These are phyloP conservation scores for Drosophila limbata DNA, from an alignment of 2,888 invertebrate genomes.

Conservation along the genomic window DNA sequence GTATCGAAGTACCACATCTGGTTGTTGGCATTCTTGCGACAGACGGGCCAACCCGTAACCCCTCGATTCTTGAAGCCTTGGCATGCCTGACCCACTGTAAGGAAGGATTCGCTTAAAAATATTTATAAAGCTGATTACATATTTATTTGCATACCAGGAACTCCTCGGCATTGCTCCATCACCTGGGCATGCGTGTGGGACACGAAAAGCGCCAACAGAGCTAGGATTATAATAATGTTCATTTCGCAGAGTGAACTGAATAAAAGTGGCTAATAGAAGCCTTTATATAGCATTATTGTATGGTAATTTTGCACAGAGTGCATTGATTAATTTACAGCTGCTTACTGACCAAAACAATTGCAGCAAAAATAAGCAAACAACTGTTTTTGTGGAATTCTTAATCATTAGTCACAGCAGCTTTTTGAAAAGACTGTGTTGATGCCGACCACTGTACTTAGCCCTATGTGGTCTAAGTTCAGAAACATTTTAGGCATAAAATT, in stretches of 20 bases:
- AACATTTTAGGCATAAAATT: too few species aligned
- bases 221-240: constrained; percentile 16
- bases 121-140: too few species aligned
- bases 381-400: background rate
- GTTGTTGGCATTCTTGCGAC: constrained; percentile 16
- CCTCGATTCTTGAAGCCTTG: constrained; percentile 16
- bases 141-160: constrained; percentile 1
- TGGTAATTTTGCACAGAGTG: background rate
- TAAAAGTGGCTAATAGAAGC: background rate
- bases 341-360: background rate
- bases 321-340: constrained; percentile 7
- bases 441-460: too few species aligned
- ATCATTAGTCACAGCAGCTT: too few species aligned
- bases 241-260: constrained; percentile 10
- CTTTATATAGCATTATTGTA: constrained; percentile 1
- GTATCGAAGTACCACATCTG: constrained; percentile 45
- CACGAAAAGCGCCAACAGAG: constrained; percentile 12
- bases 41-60: constrained; percentile 1
- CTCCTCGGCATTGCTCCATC: constrained; percentile 18
- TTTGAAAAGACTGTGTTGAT: too few species aligned
- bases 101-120: background rate
- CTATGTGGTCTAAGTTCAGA: too few species aligned
- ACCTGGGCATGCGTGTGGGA: background rate
- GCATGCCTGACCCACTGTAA: constrained; percentile 10
- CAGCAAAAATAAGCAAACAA: background rate